Base-by-base conservation (phyloP, 2,888 invertebrate genomes). In the Lordiphosa fenestrarum region DNA sequence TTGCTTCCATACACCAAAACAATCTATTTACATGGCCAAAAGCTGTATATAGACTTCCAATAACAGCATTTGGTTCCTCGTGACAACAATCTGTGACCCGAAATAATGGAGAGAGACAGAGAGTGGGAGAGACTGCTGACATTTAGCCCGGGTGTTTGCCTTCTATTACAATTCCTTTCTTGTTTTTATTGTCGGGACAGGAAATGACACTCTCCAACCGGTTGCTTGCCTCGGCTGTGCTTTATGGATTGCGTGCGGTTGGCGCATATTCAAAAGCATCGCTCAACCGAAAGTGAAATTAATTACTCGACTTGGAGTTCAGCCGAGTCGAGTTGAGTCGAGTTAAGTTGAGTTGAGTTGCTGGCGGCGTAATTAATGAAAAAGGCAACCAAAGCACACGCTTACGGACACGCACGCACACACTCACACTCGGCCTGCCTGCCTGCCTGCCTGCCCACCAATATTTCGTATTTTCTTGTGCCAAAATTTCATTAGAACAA, bases 281-380 rank as follows among this genome's bases (percentile, higher is more conserved):
- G 83, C 74, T 80, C 72, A 74, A 72, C 60, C 80, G 74, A 83
- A 83, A 76, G 80, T 70, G 80, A 83, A 83, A 80, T 80, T 80
- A 80, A 83, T 80, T 80, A 76, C 77, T 64, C 61, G 61, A 75
- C 76, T 82, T 65, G 54, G 30, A 30, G 30, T 30, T 30, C 30
- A 30, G 3, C 30, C 30, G 9, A 66, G 63, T 55, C 57, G 54
- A 44, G 55, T 54, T 42, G 42, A 30, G 30, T 53, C 53, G 59
- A 15, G 1, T 55, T 66, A 51, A 61, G 74, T 36, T 59, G 54
- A 44, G 55, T 53, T 42, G 42, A 30, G 30, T 53, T 55, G 59
- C 63, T 66, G 53, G 62, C 55, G 73, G 23, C 60, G 67, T 81
- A 81, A 77, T 77, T 77, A 81, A 81, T 81, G 78, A 70, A 74